phyloP scores from a whole-genome alignment of 2,113 vertebrate species.

The Gallinago jamesoni region DNA sequence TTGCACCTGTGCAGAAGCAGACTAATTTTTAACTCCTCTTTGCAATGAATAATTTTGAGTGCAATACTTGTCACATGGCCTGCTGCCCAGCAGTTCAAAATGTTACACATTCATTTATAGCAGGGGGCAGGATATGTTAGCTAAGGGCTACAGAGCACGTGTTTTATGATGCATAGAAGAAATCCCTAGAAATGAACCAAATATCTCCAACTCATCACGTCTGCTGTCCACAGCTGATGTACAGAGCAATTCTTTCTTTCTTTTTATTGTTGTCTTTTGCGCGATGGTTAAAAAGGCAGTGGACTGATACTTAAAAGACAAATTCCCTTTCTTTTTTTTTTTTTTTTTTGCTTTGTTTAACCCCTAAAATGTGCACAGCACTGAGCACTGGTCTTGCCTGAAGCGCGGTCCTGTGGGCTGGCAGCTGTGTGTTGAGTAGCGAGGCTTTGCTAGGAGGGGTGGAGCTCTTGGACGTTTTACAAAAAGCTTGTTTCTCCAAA shows the following conservation, averaged over 20 bases:
- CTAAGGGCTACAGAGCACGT: not conserved
- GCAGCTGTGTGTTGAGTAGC: not conserved
- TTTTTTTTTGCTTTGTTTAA: not conserved
- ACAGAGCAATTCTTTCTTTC: not conserved
- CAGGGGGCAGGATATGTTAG: not conserved
- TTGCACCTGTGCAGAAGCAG: not conserved
- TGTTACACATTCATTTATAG: not conserved
- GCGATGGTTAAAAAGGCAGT: not conserved
- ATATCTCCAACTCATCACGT: not conserved
- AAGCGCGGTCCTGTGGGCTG: fast-evolving
- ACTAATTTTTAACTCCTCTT: not conserved
- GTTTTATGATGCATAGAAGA: not conserved
- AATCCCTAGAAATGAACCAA: not conserved
- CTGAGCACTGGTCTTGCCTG: not conserved
- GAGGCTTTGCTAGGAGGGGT: not conserved
- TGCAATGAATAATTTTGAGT: constrained; percentile 3
- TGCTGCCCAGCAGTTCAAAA: constrained; percentile 9
- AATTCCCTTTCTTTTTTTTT: not conserved
- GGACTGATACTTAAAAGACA: not conserved
- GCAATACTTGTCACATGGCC: not conserved
- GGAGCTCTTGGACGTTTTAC: not conserved
- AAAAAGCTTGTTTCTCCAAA: not conserved
- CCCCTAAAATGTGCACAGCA: not conserved
- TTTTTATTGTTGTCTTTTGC: not conserved
- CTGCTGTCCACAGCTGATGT: not conserved